Percentiles rank a stretch among this genome's conserved stretches.
These are phyloP conservation scores for Poecilia picta DNA, from an alignment of 2,797 vertebrate species.

Conservation along the genomic window DNA sequence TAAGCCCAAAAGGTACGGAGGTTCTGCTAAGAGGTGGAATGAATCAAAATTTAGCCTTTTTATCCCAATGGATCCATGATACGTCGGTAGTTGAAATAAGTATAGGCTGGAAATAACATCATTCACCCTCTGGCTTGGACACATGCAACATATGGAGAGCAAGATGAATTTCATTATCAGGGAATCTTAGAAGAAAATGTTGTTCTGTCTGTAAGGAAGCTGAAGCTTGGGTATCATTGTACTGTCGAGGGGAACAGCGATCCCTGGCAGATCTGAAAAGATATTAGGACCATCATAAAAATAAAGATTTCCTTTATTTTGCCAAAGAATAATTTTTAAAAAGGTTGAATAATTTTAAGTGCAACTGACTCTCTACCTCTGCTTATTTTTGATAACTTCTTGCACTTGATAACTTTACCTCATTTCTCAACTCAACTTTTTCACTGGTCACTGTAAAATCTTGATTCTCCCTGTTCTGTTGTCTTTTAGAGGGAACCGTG, in stretches of 20 bases:
- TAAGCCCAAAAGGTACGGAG: not conserved
- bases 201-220: not conserved
- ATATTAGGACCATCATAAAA: too few relatives aligned
- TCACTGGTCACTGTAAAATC: conserved; percentile 27
- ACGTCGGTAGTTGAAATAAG: not conserved
- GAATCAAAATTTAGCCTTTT: not conserved
- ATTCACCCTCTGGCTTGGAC: not conserved
- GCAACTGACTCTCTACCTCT: conserved; percentile 10
- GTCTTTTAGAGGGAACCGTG: conserved; percentile 88
- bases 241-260: not conserved
- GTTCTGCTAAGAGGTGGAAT: not conserved
- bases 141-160: not conserved
- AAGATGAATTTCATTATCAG: not conserved
- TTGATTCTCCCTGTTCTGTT: conserved; percentile 45
- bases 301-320: not conserved
- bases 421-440: conserved; percentile 1
- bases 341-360: conserved; percentile 1
- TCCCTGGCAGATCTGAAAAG: not conserved
- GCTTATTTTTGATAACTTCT: conserved; percentile 11
- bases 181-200: not conserved
- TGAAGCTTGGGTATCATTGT: not conserved
- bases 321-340: not conserved
- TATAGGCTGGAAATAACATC: not conserved
- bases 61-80: not conserved
- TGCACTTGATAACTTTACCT: conserved; percentile 13